These are phyloP conservation scores for Megalurothrips usitatus DNA, from an alignment of 2,888 invertebrate species.

Conservation along the genomic window DNA sequence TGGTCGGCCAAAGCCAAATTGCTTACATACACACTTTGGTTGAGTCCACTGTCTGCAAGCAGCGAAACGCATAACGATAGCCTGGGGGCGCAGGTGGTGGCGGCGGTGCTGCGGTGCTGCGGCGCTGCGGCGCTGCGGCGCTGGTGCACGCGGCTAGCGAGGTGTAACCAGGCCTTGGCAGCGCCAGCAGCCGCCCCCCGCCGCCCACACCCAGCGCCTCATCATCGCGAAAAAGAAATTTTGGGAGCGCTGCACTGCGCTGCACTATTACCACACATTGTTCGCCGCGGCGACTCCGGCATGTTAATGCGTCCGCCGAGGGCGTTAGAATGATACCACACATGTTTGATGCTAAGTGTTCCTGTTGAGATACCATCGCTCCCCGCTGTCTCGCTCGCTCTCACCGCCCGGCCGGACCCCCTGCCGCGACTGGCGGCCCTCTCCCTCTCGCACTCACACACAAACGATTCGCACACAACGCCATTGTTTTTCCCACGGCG, in stretches of 20 bases:
- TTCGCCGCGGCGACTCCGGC: neutral
- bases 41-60: too few relatives aligned
- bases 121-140: too few relatives aligned
- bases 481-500: conserved; percentile 5
- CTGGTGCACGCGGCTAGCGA: too few relatives aligned
- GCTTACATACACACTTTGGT: neutral
- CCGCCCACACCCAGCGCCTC: neutral
- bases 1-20: neutral
- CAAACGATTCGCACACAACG: neutral
- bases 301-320: neutral
- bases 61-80: too few relatives aligned
- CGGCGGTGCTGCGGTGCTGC: too few relatives aligned
- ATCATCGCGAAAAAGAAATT: conserved; percentile 12
- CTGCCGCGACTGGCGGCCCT: neutral
- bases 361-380: neutral
- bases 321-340: conserved; percentile 7
- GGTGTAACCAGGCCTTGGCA: too few relatives aligned
- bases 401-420: neutral
- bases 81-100: too few relatives aligned
- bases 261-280: neutral
- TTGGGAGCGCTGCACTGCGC: too few relatives aligned
- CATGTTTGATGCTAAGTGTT: conserved; percentile 20
- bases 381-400: neutral
- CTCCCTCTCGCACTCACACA: neutral
- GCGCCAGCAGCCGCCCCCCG: neutral